Conservation (phyloP, 2,797 vertebrate species). For the Pantherophis alleghaniensis region DNA sequence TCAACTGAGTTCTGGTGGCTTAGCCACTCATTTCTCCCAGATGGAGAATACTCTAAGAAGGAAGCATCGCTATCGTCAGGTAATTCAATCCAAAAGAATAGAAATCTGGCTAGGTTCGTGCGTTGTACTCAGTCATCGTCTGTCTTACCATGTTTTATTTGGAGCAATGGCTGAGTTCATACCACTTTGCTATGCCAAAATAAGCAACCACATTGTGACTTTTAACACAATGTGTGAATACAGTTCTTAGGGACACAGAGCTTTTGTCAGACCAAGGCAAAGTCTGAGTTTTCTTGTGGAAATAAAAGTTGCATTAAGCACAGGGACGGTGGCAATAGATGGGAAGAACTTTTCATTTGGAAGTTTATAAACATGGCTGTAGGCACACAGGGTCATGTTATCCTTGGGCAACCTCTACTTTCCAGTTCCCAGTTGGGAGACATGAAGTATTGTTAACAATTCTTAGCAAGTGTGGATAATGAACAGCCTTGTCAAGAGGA, state of each 20-base stretch:
- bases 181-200: neutral
- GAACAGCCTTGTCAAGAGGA: neutral
- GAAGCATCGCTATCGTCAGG: conserved; percentile 39
- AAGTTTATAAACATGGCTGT: neutral
- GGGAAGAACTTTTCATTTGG: neutral
- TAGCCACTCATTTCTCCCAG: conserved; percentile 51
- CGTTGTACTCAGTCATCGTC: neutral
- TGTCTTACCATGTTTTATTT: neutral
- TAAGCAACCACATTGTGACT: neutral
- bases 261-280: neutral
- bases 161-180: neutral
- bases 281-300: neutral
- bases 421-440: neutral
- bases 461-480: neutral
- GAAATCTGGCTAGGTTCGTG: neutral
- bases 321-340: neutral
- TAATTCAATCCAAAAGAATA: neutral
- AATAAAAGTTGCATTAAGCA: neutral
- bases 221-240: neutral
- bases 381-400: neutral
- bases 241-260: neutral
- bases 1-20: conserved; percentile 81
- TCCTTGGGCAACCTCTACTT: neutral
- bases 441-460: neutral
- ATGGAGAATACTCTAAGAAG: conserved; percentile 62